Evolutionary conservation across 2,888 invertebrate species (phyloP).

Genomic region (Pediacus dermestoides): DNA sequence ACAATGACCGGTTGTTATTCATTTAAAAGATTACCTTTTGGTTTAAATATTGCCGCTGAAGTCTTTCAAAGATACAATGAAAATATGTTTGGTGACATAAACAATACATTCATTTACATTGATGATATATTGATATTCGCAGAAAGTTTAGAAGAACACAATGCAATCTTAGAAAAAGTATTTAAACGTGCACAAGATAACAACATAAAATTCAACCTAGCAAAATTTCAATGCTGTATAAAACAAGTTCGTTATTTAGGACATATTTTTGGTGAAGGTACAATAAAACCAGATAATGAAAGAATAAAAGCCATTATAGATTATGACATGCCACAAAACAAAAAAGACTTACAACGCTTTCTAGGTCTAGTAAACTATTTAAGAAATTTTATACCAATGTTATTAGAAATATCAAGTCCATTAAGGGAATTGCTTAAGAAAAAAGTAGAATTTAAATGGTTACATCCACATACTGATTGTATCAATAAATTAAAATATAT

Average conservation of each 20-base stretch:
- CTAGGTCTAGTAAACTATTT: conserved; percentile 15
- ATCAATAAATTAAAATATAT: conserved; percentile 11
- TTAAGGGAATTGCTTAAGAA: conserved; percentile 12
- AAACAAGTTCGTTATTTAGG: conserved; percentile 23
- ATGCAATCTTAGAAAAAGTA: conserved; percentile 21
- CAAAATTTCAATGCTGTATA: conserved; percentile 22
- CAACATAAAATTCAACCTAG: conserved; percentile 25
- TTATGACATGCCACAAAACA: conserved; percentile 9
- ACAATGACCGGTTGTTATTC: conserved; percentile 30
- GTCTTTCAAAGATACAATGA: conserved; percentile 28
- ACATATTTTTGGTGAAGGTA: neutral
- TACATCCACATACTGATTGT: neutral
- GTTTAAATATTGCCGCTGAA: conserved; percentile 27
- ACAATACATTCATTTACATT: conserved; percentile 28
- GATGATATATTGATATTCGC: conserved; percentile 30
- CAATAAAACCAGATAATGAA: neutral
- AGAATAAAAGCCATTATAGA: conserved; percentile 9
- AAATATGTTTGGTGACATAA: conserved; percentile 27
- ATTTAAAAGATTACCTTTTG: conserved; percentile 29
- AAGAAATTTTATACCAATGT: conserved; percentile 12
- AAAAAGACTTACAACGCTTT: conserved; percentile 14
- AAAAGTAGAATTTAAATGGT: conserved; percentile 7
- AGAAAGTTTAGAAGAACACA: conserved; percentile 25
- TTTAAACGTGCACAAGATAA: conserved; percentile 21
- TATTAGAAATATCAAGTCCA: conserved; percentile 6